phyloP scores from a whole-genome alignment of 1,140 invertebrate genomes.

The Chionoecetes opilio region DNA sequence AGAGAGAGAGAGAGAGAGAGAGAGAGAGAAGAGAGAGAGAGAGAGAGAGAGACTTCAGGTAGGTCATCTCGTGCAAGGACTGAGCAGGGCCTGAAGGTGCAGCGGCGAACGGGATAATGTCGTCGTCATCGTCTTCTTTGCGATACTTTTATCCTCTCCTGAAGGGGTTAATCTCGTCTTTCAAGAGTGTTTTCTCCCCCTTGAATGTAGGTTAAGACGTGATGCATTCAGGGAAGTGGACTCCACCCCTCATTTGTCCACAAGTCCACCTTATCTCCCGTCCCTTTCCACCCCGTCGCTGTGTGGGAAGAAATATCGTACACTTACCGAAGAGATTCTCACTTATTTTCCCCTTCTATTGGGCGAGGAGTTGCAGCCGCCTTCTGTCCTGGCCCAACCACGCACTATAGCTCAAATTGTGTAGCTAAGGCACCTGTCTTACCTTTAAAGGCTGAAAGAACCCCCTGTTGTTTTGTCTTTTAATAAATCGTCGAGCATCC shows the following conservation, averaged over 20 bases:
- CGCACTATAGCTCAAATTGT: neutral
- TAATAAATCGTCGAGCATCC: constrained; percentile 11
- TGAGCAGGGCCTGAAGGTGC: neutral
- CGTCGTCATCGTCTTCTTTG: neutral
- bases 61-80: too few relatives aligned
- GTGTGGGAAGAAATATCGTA: neutral
- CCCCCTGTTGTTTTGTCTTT: neutral
- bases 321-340: neutral
- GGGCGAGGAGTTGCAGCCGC: neutral
- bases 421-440: neutral
- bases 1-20: constrained; percentile 27
- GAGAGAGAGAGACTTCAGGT: neutral
- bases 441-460: neutral
- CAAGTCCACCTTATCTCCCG: neutral
- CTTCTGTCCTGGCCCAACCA: neutral
- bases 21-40: constrained; percentile 24
- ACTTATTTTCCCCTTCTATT: neutral
- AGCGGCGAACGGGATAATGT: neutral
- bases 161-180: constrained; percentile 2
- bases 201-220: constrained; percentile 29
- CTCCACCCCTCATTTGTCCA: constrained; percentile 24
- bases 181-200: constrained; percentile 18
- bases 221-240: neutral
- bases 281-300: neutral
- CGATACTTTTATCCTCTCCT: constrained; percentile 2